Evolutionary conservation across 2,888 invertebrate species (phyloP).

Genomic region (Andricus curvator): DNA sequence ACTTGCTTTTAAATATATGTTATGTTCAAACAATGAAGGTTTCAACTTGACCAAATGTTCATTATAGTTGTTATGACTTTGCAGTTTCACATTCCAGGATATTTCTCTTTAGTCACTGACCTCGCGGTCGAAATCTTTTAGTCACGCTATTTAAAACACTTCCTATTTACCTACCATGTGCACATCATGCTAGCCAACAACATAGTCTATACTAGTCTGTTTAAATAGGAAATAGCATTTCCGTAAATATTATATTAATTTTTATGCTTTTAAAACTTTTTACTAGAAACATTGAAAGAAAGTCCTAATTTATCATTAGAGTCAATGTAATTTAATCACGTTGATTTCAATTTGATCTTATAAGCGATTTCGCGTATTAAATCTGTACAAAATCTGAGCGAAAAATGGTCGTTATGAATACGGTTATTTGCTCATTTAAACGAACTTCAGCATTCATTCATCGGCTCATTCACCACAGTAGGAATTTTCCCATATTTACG

Average conservation of each 20-base stretch:
- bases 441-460: constrained; percentile 14
- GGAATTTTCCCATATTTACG: constrained; percentile 32
- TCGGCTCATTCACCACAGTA: constrained; percentile 24
- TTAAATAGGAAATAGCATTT: background rate
- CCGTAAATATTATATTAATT: background rate
- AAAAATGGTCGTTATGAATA: background rate
- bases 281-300: background rate
- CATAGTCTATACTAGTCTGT: background rate
- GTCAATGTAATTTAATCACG: background rate
- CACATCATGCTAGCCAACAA: constrained; percentile 9
- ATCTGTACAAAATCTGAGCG: background rate
- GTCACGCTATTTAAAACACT: constrained; percentile 44
- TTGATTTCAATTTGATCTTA: background rate
- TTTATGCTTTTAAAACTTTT: background rate
- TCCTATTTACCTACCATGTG: constrained; percentile 18
- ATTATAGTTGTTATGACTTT: constrained; percentile 19
- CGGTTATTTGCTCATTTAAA: background rate
- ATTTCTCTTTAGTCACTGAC: constrained; percentile 69
- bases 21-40: background rate
- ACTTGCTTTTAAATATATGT: background rate
- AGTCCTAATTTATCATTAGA: background rate
- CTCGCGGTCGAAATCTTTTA: constrained; percentile 57
- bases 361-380: background rate
- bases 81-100: constrained; percentile 63
- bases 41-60: constrained; percentile 14